Evolutionary conservation across 2,113 vertebrate species (phyloP).

Genomic region (Clupea harengus): DNA sequence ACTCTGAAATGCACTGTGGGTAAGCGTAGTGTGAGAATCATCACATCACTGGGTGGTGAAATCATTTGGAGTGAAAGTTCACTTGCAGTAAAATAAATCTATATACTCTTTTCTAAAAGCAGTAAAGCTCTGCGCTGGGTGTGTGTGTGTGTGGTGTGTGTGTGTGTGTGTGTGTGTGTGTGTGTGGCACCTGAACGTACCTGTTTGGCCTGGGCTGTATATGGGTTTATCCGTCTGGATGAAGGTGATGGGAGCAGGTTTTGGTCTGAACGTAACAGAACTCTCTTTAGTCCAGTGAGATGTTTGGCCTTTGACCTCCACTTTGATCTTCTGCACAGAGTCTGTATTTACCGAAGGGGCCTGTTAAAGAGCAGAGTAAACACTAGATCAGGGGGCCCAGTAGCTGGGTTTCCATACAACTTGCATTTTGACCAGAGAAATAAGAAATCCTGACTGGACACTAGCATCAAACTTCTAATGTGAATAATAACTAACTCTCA

Average conservation of each 20-base stretch:
- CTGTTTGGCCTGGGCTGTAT: slow-evolving; percentile 33
- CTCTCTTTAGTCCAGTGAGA: neutral
- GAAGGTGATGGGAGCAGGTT: neutral
- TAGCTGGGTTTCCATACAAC: no score
- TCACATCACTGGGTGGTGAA: no score
- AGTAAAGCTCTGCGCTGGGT: no score
- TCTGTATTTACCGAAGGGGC: neutral
- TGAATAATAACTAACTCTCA: no score
- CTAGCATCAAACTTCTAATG: no score
- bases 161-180: neutral
- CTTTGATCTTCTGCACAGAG: slow-evolving; percentile 17
- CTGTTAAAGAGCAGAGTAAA: neutral
- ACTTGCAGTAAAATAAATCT: no score
- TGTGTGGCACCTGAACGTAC: neutral
- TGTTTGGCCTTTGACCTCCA: slow-evolving; percentile 6
- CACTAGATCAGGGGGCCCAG: neutral
- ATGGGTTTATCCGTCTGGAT: slow-evolving; percentile 40
- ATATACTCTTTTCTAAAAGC: neutral
- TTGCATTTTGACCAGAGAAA: no score
- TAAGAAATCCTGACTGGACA: no score
- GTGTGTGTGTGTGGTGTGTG: no score
- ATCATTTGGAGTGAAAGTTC: no score
- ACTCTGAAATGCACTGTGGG: no score
- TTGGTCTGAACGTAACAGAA: slow-evolving; percentile 5
- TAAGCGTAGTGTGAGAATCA: no score